phyloP scores from a whole-genome alignment of 2,113 vertebrate species.

The Callospermophilus lateralis region DNA sequence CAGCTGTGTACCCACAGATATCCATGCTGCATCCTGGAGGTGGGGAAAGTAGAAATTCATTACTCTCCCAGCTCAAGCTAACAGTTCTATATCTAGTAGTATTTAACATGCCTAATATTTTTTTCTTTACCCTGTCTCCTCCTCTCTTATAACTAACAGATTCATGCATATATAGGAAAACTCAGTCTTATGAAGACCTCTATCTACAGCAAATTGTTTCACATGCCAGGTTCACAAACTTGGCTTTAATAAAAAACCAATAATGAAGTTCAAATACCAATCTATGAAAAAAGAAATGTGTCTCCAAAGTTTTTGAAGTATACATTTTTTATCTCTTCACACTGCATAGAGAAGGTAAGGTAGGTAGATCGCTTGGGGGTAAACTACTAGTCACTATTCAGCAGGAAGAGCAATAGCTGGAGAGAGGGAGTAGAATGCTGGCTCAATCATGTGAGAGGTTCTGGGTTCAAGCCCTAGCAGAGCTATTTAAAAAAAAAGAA shows the following conservation, averaged over 20 bases:
- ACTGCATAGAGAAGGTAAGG: neutral
- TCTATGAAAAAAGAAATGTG: neutral
- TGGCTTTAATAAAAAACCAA: neutral
- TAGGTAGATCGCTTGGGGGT: neutral
- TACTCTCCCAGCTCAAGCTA: neutral
- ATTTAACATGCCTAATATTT: neutral
- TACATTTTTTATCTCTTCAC: neutral
- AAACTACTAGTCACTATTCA: neutral
- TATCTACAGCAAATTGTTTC: neutral
- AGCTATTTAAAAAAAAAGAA: neutral
- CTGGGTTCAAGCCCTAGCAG: neutral
- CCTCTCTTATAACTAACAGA: neutral
- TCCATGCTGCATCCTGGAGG: neutral
- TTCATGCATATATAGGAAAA: neutral
- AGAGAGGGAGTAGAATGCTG: neutral
- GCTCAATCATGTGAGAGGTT: neutral
- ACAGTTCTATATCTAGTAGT: neutral
- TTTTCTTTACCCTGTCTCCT: neutral
- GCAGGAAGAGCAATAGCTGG: neutral
- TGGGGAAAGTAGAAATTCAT: neutral
- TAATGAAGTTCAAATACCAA: neutral
- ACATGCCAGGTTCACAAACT: neutral
- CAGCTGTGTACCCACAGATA: neutral
- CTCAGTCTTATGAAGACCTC: neutral
- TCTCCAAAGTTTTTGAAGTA: neutral